Conservation (phyloP, 2,113 vertebrate genomes). For the Oncorhynchus tshawytscha region DNA sequence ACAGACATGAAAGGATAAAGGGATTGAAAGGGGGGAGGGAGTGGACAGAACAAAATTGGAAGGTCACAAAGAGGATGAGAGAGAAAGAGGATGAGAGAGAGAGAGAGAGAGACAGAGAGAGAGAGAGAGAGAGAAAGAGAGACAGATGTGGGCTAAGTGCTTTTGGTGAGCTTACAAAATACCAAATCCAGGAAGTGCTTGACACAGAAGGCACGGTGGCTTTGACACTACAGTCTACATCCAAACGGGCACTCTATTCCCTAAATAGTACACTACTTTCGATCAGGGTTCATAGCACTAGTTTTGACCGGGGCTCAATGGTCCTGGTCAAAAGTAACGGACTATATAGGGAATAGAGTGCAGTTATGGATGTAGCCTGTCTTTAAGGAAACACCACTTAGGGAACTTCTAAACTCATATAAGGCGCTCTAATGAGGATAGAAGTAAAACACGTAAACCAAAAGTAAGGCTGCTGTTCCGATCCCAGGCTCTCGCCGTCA, state of each 20-base stretch:
- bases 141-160: conserved; percentile 69
- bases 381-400: conserved; percentile 68
- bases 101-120: background rate
- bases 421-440: conserved; percentile 70
- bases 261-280: too few relatives aligned
- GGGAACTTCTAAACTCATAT: conserved; percentile 69
- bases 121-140: background rate
- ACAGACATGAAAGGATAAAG: background rate
- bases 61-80: background rate
- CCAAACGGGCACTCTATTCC: too few relatives aligned
- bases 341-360: too few relatives aligned
- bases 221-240: conserved; percentile 56
- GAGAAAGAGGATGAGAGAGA: background rate
- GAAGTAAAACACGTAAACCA: conserved; percentile 52
- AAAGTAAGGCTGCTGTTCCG: conserved; percentile 56
- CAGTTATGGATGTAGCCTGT: background rate
- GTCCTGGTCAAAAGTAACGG: too few relatives aligned
- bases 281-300: too few relatives aligned
- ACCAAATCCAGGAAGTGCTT: conserved; percentile 76
- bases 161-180: conserved; percentile 79
- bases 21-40: background rate
- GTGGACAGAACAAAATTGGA: background rate
- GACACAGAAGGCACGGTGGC: conserved; percentile 82
- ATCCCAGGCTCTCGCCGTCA: conserved; percentile 28
- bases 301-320: too few relatives aligned